A percentile compares a stretch with the other conserved stretches of the same genome.
Conservation (phyloP, 2,113 vertebrate genomes). For the Taxidea taxus region DNA sequence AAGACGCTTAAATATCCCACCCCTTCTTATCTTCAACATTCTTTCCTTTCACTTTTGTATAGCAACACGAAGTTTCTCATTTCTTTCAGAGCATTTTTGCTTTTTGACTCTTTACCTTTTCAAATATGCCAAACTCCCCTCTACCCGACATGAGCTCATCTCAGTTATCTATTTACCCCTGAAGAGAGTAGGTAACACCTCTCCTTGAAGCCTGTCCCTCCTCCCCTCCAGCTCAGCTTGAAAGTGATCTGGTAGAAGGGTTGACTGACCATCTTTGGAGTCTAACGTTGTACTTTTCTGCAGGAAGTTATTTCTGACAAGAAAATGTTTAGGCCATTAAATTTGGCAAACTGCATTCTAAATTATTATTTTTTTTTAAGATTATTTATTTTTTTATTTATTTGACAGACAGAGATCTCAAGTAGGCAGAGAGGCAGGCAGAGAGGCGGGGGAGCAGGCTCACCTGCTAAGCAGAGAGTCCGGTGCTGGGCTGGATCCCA, state of each 20-base stretch:
- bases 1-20: background rate
- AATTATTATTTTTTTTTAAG: too few species aligned
- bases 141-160: background rate
- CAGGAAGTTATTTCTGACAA: background rate
- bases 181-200: background rate
- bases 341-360: background rate
- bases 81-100: background rate
- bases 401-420: too few species aligned
- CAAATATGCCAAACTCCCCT: background rate
- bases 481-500: too few species aligned
- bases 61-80: background rate
- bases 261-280: background rate
- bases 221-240: background rate
- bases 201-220: background rate
- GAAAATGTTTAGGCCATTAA: background rate
- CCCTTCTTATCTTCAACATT: background rate
- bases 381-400: too few species aligned
- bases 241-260: background rate
- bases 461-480: too few species aligned
- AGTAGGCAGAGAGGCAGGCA: too few species aligned
- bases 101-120: background rate
- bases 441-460: too few species aligned
- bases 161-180: background rate
- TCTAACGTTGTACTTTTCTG: background rate
- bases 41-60: background rate